Base-by-base conservation (phyloP, 2,797 vertebrate species). In the Pangasius macronema region DNA sequence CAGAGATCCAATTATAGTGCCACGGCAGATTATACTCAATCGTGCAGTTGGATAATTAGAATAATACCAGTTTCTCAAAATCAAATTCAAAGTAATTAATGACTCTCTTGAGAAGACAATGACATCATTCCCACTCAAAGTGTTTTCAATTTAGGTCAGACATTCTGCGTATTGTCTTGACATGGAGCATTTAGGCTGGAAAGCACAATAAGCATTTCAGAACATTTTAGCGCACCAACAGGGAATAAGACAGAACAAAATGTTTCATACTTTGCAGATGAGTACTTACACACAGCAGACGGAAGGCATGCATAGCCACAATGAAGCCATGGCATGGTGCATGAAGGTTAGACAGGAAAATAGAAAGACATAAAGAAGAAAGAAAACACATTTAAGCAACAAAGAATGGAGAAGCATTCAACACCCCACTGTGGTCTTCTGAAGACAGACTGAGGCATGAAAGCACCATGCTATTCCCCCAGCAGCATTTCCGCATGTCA, bases 31-130 rank as follows among this genome's bases (percentile, higher is more conserved):
- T 95, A 95, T 91, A 92, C 89, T 92, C 95, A 95, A 95, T 95
- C 94, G 93, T 94, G 92, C 92, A 94, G 92, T 92, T 91, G 93
- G 92, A 89, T 96, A 95, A 95, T 95, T 94, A 94, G 90, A 95
- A 94, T 95, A 95, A 95, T 94, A 92, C 92, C 87, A 87, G 87
- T 89, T 94, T 92, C 91, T 91, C 90, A 82, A 89, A 93, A 92
- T 93, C 91, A 91, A 93, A 95, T 93, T 92, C 91, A 94, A 94
- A 93, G 89, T 91, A 90, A 94, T 93, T 94, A 93, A 94, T 92
- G 89, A 89, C 90, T 90, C 92, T 92, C 91, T 88, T 83, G 92
- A 90, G 87, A 91, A 89, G 88, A 88, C 87, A 89, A 87, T 87
- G 89, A 86, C 89, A 88, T 87, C 85, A 87, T 89, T 91, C 86